phyloP scores from a whole-genome alignment of 2,888 invertebrate genomes.

The Xanthorhoe spadicearia region DNA sequence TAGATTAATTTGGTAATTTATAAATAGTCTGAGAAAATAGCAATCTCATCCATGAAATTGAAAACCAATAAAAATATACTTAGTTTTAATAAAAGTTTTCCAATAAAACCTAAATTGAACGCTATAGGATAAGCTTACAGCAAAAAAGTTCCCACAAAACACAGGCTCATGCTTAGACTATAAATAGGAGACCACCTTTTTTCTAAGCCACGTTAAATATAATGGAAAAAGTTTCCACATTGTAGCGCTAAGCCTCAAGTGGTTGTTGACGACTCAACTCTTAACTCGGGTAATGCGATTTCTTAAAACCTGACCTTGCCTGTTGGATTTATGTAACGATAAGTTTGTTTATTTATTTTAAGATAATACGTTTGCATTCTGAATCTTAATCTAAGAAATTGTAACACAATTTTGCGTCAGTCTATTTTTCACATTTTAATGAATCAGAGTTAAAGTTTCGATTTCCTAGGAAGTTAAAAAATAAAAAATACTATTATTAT shows the following conservation, averaged over 20 bases:
- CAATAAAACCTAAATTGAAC: not conserved
- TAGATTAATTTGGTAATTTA: no score
- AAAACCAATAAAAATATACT: not conserved
- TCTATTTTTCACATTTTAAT: no score
- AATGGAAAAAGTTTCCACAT: conserved; percentile 25
- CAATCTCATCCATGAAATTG: no score
- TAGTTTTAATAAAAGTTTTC: not conserved
- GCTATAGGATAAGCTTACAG: not conserved
- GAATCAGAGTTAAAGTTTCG: no score
- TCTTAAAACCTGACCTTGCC: not conserved
- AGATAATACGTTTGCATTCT: no score
- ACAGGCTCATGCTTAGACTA: conserved; percentile 8
- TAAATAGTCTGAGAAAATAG: no score
- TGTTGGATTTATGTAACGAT: not conserved
- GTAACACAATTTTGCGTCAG: no score
- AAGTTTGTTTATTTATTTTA: no score
- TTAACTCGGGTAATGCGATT: conserved; percentile 11
- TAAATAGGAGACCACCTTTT: conserved; percentile 13
- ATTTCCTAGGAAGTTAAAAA: no score
- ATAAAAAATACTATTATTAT: no score
- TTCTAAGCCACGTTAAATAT: conserved; percentile 21
- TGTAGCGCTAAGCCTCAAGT: conserved; percentile 25
- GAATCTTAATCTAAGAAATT: no score
- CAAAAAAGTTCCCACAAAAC: not conserved
- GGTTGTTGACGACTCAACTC: conserved; percentile 29